Evolutionary conservation across 2,113 vertebrate species (phyloP).

Genomic region (Oxygymnocypris stewartii): DNA sequence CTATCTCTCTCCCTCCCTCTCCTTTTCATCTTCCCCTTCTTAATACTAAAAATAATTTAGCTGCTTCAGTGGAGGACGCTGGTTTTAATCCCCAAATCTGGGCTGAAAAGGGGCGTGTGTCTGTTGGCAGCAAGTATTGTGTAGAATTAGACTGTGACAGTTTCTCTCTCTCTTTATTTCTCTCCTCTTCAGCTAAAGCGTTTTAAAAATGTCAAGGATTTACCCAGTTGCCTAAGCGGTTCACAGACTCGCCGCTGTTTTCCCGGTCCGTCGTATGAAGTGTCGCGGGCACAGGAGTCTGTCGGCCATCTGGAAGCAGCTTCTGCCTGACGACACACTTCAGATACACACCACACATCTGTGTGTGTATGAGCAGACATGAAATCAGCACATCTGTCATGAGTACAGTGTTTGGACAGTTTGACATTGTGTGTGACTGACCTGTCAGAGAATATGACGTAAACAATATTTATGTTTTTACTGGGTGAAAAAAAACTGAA

Average conservation of each 20-base stretch:
- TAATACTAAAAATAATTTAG: constrained; percentile 71
- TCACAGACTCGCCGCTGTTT: constrained; percentile 20
- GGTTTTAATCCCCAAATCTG: constrained; percentile 60
- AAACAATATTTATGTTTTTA: neutral
- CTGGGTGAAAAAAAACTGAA: neutral
- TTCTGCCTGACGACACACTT: constrained; percentile 15
- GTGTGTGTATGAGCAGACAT: neutral
- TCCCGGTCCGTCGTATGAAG: neutral
- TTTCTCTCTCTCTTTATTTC: constrained; percentile 50
- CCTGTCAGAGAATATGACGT: neutral
- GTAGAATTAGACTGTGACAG: constrained; percentile 68
- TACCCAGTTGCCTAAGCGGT: constrained; percentile 16
- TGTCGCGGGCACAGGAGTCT: constrained; percentile 12
- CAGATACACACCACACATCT: neutral
- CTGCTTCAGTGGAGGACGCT: constrained; percentile 59
- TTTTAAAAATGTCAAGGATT: constrained; percentile 34
- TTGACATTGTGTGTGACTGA: neutral
- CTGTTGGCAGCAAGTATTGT: constrained; percentile 59
- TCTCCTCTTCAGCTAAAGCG: constrained; percentile 5
- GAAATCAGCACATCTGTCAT: constrained; percentile 3
- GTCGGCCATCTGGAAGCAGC: constrained; percentile 26
- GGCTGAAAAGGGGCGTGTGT: constrained; percentile 59
- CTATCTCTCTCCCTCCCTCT: constrained; percentile 32
- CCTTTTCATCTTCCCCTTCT: constrained; percentile 7
- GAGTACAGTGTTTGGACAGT: neutral